Percentiles rank a stretch among this genome's conserved stretches.
These are phyloP conservation scores for Brotula barbata DNA, from an alignment of 2,797 vertebrate genomes.

Conservation along the genomic window DNA sequence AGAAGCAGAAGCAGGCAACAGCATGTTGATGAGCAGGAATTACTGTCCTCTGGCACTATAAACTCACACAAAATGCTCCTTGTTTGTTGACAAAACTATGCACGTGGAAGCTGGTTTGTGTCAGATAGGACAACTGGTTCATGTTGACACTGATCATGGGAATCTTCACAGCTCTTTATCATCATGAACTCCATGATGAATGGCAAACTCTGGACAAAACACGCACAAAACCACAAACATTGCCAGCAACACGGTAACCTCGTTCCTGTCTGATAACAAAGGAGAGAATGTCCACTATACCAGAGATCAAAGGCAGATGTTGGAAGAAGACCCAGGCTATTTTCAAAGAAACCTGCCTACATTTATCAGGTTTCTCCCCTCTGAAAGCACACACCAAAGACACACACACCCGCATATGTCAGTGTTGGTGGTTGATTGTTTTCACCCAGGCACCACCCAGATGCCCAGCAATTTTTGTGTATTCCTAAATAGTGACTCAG, in stretches of 20 bases:
- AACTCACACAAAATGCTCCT: constrained; percentile 35
- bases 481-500: neutral
- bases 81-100: constrained; percentile 6
- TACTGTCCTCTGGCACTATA: constrained; percentile 16
- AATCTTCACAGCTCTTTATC: constrained; percentile 4
- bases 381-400: constrained; percentile 2
- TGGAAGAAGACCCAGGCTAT: constrained; percentile 25
- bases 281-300: constrained; percentile 9
- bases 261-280: constrained; percentile 25
- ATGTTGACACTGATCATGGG: constrained; percentile 18
- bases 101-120: constrained; percentile 28
- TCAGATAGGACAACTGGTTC: constrained; percentile 23
- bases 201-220: neutral
- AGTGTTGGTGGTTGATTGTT: constrained; percentile 1
- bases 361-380: constrained; percentile 13
- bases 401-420: neutral
- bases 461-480: neutral
- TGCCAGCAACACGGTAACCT: constrained; percentile 11
- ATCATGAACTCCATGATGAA: too few species aligned
- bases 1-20: neutral
- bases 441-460: constrained; percentile 16
- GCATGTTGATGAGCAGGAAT: constrained; percentile 23
- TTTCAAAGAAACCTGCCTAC: constrained; percentile 38
- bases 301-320: constrained; percentile 53
- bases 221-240: constrained; percentile 3